Evolutionary conservation across 1,140 invertebrate species (phyloP), one percentile per base, ranked within the genome.

Genomic region (Aphaenogaster ashmeadi): DNA sequence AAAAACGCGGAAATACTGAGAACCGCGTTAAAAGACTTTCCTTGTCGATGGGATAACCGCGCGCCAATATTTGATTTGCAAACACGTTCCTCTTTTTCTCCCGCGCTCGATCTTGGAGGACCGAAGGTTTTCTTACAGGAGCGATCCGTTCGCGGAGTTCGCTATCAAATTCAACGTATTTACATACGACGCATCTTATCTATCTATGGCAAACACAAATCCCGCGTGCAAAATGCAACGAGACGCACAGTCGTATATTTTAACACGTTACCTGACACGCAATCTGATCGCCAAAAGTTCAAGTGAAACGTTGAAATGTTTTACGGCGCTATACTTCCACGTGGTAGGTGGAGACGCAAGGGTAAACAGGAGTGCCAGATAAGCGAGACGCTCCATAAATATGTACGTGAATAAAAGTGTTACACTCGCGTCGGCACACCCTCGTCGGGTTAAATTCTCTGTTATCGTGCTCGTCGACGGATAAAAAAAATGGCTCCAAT

Each of bases 261-360:
- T 33, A 69, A 27, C 7, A 13, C 38, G 2, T 21, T 7, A 58
- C 27, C 50, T 13, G 41, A 62, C 27, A 27, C 33, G 54, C n/a
- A 71, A 77, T 83, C 50, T 84, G 75, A 77, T 78, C 62, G 11
- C 41, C 60, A 5, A 77, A 84, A 84, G 36, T 47, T 41, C 60
- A 75, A 75, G 41, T 27, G 27, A 67, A 84, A 72, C 78, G 54
- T 71, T 86, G 27, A 67, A 84, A 72, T 85, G 54, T 71, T 86
- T 78, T 50, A 33, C 36, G 11, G n/a, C 11, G 6, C 15, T 27
- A 56, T 60, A 0, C 27, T 84, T 54, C 18, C 33, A 52, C 1
- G 75, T 60, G 38, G 21, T 60, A 67, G 21, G 38, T 36, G 44
- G 21, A 81, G 67, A 87, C 58, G 62, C 38, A 21, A 71, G 18